Evolutionary conservation across 2,113 vertebrate species (phyloP), one percentile per base, ranked within the genome.

Genomic region (Ascaphus truei): DNA sequence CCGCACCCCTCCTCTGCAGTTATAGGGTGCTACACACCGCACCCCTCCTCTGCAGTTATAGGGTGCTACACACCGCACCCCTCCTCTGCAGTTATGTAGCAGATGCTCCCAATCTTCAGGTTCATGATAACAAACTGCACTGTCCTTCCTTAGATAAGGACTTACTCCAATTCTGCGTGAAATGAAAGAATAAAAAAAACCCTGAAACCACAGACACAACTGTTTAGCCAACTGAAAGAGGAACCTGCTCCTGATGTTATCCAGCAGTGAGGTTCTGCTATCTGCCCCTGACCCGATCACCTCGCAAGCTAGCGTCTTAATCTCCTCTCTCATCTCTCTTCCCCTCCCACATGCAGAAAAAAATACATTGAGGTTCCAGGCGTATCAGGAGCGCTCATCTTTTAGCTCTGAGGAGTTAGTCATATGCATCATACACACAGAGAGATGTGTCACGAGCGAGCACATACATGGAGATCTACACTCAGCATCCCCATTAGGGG

Each of bases 191-290:
- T 58, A 75, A 48, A 59, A 58, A 68, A 58, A 12, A 25, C 29
- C 27, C 43, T 29, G 27, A 69, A 68, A 79, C 39, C 78, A 1
- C 68, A 76, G 77, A 59, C 52, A 58, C 73, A 63, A 52, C 71
- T 79, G 75, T 69, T 73, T 73, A 61, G 10, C 73, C 78, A 82
- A 77, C 83, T 0, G 31, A 82, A 83, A 85, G 72, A 43, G 76
- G 71, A 82, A 78, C 78, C 72, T 76, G 53, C 67, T 80, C 53
- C 73, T 73, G 77, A 84, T 84, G 77, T 84, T 80, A 86, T 75
- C 85, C 72, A 0, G 15, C 41, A 37, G 45, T 69, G 66, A 69
- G 66, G 66, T 69, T 69, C 50, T 30, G 26, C n/a, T 69, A 69
- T 60, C 66, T 36, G 55, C 15, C 30, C 31, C 48, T 68, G 55